Evolutionary conservation across 2,888 invertebrate genomes (phyloP).

Genomic region (Mylabris sibirica): DNA sequence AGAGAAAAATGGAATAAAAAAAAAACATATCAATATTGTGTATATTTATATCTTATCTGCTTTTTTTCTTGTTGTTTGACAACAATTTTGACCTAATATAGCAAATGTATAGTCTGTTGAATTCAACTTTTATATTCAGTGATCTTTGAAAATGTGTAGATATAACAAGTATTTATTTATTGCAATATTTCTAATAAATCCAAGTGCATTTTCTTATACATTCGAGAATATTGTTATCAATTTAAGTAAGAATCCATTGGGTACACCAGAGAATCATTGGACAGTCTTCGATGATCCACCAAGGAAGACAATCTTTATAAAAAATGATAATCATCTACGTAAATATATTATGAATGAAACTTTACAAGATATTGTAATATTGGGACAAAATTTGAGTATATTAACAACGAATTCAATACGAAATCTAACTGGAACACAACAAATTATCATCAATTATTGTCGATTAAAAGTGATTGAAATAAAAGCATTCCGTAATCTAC

Average conservation of each 20-base stretch:
- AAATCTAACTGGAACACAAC: constrained; percentile 18
- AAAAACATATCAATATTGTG: background rate
- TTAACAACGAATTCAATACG: constrained; percentile 7
- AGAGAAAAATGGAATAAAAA: background rate
- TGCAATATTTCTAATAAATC: background rate
- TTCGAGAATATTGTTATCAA: background rate
- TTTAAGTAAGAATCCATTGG: background rate
- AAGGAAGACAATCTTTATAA: background rate
- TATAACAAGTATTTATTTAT: background rate
- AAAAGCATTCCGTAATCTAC: constrained; percentile 30
- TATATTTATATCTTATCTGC: background rate
- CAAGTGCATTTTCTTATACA: background rate
- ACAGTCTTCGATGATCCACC: background rate
- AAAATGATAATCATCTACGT: background rate
- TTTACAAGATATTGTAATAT: constrained; percentile 6
- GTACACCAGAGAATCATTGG: background rate
- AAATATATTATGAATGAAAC: background rate
- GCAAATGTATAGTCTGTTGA: background rate
- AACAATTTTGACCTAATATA: background rate
- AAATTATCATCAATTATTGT: constrained; percentile 20
- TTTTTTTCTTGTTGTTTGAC: background rate
- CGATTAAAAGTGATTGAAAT: constrained; percentile 23
- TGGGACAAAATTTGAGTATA: background rate
- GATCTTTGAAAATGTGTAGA: constrained; percentile 1
- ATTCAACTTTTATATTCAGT: background rate